phyloP scores from a whole-genome alignment of 1,140 invertebrate genomes.

The Lepidurus arcticus region DNA sequence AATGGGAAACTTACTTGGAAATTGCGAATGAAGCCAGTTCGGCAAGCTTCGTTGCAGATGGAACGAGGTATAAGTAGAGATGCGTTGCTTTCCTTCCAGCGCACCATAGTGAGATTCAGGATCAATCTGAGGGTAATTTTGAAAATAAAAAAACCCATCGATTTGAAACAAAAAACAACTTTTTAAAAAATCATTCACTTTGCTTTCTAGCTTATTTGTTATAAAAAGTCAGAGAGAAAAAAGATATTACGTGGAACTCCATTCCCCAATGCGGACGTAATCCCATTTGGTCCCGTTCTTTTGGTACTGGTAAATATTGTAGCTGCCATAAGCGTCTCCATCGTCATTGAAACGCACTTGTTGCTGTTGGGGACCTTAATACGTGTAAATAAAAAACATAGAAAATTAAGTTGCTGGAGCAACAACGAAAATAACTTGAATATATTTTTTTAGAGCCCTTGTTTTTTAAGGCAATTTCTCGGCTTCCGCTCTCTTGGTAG shows the following conservation, averaged over 20 bases:
- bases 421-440: background rate
- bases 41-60: conserved; percentile 59
- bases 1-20: conserved; percentile 47
- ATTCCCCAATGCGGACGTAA: conserved; percentile 57
- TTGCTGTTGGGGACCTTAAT: conserved; percentile 56
- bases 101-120: conserved; percentile 46
- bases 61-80: conserved; percentile 49
- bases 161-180: background rate
- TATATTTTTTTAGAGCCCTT: background rate
- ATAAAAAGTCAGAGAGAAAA: background rate
- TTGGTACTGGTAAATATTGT: conserved; percentile 64
- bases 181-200: background rate
- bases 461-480: too few species aligned
- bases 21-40: conserved; percentile 55
- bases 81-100: conserved; percentile 44
- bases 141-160: conserved; percentile 26
- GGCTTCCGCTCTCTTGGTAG: too few species aligned
- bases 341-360: conserved; percentile 57
- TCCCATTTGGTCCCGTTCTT: conserved; percentile 50
- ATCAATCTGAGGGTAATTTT: conserved; percentile 40
- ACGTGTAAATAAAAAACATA: background rate
- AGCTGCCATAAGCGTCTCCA: conserved; percentile 60
- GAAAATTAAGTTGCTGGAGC: background rate
- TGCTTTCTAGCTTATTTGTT: background rate
- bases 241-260: conserved; percentile 53